phyloP scores from a whole-genome alignment of 2,797 vertebrate species.

The Antrozous pallidus region DNA sequence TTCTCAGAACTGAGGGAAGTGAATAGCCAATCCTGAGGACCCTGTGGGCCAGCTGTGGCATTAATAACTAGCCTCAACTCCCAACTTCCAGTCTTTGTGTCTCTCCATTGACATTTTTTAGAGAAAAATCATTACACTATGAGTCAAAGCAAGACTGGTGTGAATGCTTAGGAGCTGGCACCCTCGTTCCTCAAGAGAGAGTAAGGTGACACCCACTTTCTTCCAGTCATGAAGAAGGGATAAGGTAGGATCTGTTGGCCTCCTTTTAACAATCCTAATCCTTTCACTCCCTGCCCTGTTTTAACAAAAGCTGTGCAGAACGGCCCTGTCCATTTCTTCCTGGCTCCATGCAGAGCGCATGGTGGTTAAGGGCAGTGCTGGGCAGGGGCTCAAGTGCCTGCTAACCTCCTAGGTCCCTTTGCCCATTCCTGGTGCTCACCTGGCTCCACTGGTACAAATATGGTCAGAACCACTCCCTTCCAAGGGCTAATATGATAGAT shows the following conservation, averaged over 20 bases:
- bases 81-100: not conserved
- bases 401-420: not conserved
- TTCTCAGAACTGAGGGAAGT: not conserved
- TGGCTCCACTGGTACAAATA: too few relatives aligned
- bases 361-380: not conserved
- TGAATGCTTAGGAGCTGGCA: too few relatives aligned
- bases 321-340: not conserved
- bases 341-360: not conserved
- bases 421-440: not conserved
- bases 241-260: not conserved
- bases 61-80: not conserved
- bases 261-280: not conserved
- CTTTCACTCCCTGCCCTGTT: not conserved
- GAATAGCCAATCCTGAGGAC: not conserved
- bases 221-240: not conserved
- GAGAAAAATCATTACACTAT: not conserved
- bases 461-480: accelerated
- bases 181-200: not conserved
- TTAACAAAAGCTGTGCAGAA: not conserved
- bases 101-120: not conserved
- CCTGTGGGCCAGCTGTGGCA: not conserved
- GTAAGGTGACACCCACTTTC: not conserved
- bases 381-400: not conserved
- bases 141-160: not conserved
- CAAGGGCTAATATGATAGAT: not conserved